These are phyloP conservation scores for Exaiptasia diaphana DNA, from an alignment of 64 coral and sea anemone genomes.

Conservation along the genomic window DNA sequence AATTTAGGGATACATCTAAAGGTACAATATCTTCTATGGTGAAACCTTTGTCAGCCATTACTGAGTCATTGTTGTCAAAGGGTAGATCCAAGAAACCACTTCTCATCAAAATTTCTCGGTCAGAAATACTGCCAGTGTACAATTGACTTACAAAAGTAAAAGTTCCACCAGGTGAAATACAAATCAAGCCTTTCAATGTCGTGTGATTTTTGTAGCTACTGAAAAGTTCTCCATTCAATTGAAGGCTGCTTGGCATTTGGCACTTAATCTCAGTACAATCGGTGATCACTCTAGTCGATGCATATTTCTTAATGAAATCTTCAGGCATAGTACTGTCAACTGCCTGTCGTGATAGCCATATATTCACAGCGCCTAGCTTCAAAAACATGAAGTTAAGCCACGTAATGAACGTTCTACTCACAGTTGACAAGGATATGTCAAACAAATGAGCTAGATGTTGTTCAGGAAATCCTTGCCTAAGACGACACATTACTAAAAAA, in stretches of 20 bases:
- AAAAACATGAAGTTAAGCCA: conserved; percentile 17
- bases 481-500: conserved; percentile 19
- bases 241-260: conserved; percentile 38
- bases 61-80: not conserved
- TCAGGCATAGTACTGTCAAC: not conserved
- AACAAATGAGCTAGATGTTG: conserved; percentile 22
- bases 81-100: conserved; percentile 20
- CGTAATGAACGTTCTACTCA: conserved; percentile 16
- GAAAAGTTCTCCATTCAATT: conserved; percentile 19
- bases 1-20: conserved; percentile 9
- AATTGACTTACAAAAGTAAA: conserved; percentile 28
- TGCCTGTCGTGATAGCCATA: not conserved
- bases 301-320: conserved; percentile 11
- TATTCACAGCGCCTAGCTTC: conserved; percentile 1
- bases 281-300: conserved; percentile 14
- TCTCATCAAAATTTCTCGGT: conserved; percentile 22
- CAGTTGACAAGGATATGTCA: not conserved
- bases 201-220: conserved; percentile 7
- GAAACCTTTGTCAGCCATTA: conserved; percentile 30
- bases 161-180: not conserved
- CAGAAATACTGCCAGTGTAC: conserved; percentile 24
- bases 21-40: conserved; percentile 20
- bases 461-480: conserved; percentile 18
- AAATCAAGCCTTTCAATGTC: conserved; percentile 15
- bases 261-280: conserved; percentile 37